Percentiles rank a stretch among this genome's conserved stretches.
phyloP scores from a whole-genome alignment of 1,140 invertebrate species.

The Lepidurus arcticus region DNA sequence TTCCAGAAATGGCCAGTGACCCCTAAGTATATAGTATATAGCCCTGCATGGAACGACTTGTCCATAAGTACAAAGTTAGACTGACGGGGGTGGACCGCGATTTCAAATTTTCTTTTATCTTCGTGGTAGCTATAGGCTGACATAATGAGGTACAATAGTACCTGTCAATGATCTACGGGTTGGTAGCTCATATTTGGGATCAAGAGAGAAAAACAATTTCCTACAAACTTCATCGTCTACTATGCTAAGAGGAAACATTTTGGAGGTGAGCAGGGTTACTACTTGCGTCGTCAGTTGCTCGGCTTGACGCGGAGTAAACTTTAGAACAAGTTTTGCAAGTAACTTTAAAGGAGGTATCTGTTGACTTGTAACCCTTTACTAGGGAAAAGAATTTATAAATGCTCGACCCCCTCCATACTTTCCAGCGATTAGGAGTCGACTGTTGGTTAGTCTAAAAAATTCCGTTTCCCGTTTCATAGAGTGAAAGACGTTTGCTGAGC shows the following conservation, averaged over 20 bases:
- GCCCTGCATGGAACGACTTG: slow-evolving; percentile 3
- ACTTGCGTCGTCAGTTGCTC: neutral
- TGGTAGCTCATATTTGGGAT: too few species aligned
- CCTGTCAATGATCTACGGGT: neutral
- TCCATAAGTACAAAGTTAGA: neutral
- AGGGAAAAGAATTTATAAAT: neutral
- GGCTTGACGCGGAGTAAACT: neutral
- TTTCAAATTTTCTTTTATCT: neutral
- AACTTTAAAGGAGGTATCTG: neutral
- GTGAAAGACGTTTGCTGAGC: neutral
- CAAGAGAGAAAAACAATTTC: too few species aligned
- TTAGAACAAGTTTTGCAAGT: neutral
- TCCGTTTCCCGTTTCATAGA: neutral
- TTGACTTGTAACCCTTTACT: neutral
- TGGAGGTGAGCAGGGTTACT: neutral
- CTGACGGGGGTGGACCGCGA: neutral
- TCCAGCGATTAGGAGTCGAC: neutral
- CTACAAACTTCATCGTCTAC: too few species aligned
- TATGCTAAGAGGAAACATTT: neutral
- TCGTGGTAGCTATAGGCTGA: neutral
- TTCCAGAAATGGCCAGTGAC: neutral
- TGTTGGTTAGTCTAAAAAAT: neutral
- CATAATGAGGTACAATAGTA: neutral
- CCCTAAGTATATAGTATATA: too few species aligned
- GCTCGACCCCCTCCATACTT: neutral